Conservation (phyloP, 2,888 invertebrate species). For the Archips crataeganus region DNA sequence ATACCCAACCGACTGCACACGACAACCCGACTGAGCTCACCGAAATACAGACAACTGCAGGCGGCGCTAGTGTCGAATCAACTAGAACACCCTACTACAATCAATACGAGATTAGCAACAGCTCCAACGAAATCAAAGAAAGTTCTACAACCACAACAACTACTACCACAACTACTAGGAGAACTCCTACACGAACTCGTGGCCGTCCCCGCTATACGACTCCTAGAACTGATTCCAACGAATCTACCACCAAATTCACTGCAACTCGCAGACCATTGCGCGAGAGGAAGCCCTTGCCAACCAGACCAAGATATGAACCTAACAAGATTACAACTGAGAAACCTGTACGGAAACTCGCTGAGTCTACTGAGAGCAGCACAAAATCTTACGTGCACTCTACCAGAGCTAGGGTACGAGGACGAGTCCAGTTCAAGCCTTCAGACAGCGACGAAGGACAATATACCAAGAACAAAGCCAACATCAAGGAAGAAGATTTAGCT, state of each 20-base stretch:
- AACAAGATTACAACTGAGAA: slow-evolving; percentile 76
- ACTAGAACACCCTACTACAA: slow-evolving; percentile 62
- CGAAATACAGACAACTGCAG: slow-evolving; percentile 53
- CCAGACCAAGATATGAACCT: slow-evolving; percentile 70
- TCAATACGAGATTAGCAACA: slow-evolving; percentile 60
- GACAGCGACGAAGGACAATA: slow-evolving; percentile 72
- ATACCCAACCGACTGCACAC: slow-evolving; percentile 55
- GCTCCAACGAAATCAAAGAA: slow-evolving; percentile 56
- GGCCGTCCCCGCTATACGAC: slow-evolving; percentile 77
- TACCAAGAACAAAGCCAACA: slow-evolving; percentile 59
- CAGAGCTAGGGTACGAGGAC: slow-evolving; percentile 79
- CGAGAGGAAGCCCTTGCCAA: slow-evolving; percentile 79
- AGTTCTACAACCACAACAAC: slow-evolving; percentile 60
- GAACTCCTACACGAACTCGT: slow-evolving; percentile 65
- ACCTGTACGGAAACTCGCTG: slow-evolving; percentile 59
- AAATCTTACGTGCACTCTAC: slow-evolving; percentile 52
- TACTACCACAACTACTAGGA: slow-evolving; percentile 70
- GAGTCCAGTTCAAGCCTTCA: slow-evolving; percentile 79
- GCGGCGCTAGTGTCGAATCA: slow-evolving; percentile 52
- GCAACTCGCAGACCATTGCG: slow-evolving; percentile 82
- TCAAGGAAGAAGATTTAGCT: slow-evolving; percentile 79
- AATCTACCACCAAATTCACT: slow-evolving; percentile 69
- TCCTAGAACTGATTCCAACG: slow-evolving; percentile 71
- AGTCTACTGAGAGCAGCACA: slow-evolving; percentile 69
- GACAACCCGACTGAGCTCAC: slow-evolving; percentile 57